Evolutionary conservation across 2,113 vertebrate species (phyloP).

Genomic region (Pelusios castaneus): DNA sequence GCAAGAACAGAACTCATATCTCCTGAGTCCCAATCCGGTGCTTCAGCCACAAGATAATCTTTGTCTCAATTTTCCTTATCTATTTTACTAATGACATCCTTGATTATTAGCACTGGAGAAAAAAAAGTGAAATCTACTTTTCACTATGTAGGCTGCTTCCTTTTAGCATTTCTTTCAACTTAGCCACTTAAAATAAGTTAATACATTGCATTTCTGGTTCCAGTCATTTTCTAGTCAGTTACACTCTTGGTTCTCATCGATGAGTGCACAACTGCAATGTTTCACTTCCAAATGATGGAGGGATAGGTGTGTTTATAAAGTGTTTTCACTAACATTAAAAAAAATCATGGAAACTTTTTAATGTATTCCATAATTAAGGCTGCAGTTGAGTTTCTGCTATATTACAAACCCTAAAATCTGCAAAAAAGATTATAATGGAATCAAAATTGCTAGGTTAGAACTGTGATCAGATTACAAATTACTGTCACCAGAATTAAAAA

Average conservation of each 20-base stretch:
- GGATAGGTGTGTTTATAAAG: background rate
- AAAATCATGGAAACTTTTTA: background rate
- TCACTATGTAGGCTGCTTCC: background rate
- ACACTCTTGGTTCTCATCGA: rapidly evolving
- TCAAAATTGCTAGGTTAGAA: background rate
- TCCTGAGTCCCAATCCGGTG: background rate
- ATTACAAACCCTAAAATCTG: background rate
- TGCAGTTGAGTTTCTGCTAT: background rate
- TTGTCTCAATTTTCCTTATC: background rate
- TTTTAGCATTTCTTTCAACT: background rate
- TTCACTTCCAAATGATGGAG: background rate
- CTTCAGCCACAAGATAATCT: background rate
- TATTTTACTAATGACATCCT: background rate
- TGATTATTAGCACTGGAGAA: background rate
- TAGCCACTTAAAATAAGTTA: background rate
- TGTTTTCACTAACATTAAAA: background rate
- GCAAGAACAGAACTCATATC: background rate
- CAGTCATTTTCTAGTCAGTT: background rate
- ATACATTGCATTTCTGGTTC: slow-evolving; percentile 3
- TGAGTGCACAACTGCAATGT: background rate
- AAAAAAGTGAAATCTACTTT: background rate
- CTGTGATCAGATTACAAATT: background rate
- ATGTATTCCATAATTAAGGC: background rate
- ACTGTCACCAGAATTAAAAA: background rate
- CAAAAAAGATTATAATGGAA: background rate